Base-by-base conservation (phyloP, 2,113 vertebrate species). In the Gadus chalcogrammus region DNA sequence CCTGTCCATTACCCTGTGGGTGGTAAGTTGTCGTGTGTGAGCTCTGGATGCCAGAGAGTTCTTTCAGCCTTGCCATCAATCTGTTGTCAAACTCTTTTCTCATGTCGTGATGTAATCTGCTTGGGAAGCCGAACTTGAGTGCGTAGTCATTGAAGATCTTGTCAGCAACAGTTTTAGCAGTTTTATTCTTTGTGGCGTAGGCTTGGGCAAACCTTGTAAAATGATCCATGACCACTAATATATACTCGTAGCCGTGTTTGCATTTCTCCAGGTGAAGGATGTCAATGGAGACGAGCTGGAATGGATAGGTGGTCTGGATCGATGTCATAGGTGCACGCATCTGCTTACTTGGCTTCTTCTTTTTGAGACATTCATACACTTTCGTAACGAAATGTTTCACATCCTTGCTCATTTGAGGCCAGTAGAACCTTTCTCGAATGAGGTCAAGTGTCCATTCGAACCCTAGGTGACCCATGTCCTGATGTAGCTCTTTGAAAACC, bases 161-260 rank as follows among this genome's bases (percentile, higher is more conserved):
- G 0, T 68, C 60, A 18, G 78, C 60, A 2, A 71, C 73, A 6
- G 66, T 79, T 20, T 67, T 64, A 0, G 59, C 61, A 1, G 66
- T 0, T 9, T 76, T 73, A 9, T 73, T 70, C 5, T 0, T 70
- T 24, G 61, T 68, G 1, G 67, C 28, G 1, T 75, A 79, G 4
- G 67, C 70, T 1, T 79, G 69, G 0, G 62, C 69, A n/a, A 70
- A 79, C 2, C 77, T 52, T 0, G 63, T 75, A 2, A 72, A 72
- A 15, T 72, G 65, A 56, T 72, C 77, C n/a, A n/a, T n/a, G n/a
- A n/a, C n/a, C n/a, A n/a, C n/a, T n/a, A n/a, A n/a, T n/a, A n/a
- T n/a, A n/a, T n/a, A n/a, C n/a, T n/a, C n/a, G n/a, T n/a, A n/a
- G n/a, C n/a, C n/a, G 16, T 64, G 58, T 15, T 70, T 78, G 2